phyloP scores from a whole-genome alignment of 2,797 vertebrate genomes.

The Synanceia verrucosa region DNA sequence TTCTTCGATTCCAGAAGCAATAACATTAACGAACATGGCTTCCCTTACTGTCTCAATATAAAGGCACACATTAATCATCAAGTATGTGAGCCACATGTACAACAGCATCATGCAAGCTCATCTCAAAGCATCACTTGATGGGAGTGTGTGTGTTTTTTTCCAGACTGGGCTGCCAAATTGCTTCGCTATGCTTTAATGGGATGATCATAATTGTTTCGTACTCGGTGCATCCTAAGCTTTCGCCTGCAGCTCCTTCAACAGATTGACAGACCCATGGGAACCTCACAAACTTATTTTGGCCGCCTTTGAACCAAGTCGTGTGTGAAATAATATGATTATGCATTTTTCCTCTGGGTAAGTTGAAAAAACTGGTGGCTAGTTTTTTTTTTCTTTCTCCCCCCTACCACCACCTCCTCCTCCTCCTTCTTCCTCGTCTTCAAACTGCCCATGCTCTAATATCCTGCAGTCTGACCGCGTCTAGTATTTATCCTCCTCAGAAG shows the following conservation, averaged over 20 bases:
- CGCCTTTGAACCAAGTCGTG: conserved; percentile 81
- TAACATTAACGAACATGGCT: conserved; percentile 44
- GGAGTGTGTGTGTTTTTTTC: conserved; percentile 34
- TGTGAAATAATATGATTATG: conserved; percentile 84
- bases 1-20: conserved; percentile 56
- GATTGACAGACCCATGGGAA: conserved; percentile 83
- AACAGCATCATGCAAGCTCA: conserved; percentile 20
- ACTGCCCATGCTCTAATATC: conserved; percentile 61
- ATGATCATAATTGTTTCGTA: conserved; percentile 82
- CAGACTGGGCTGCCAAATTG: conserved; percentile 75
- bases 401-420: background rate
- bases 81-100: conserved; percentile 2
- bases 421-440: conserved; percentile 31
- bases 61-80: conserved; percentile 24
- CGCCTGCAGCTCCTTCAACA: conserved; percentile 78
- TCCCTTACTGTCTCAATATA: conserved; percentile 11
- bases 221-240: conserved; percentile 77
- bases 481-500: conserved; percentile 76
- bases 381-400: background rate
- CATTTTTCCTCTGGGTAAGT: conserved; percentile 79
- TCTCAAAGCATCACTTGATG: conserved; percentile 60
- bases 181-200: conserved; percentile 80
- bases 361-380: conserved; percentile 70
- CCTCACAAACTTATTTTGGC: conserved; percentile 80
- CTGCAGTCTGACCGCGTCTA: conserved; percentile 62